phyloP scores from a whole-genome alignment of 2,888 invertebrate species.

The Laothoe populi region DNA sequence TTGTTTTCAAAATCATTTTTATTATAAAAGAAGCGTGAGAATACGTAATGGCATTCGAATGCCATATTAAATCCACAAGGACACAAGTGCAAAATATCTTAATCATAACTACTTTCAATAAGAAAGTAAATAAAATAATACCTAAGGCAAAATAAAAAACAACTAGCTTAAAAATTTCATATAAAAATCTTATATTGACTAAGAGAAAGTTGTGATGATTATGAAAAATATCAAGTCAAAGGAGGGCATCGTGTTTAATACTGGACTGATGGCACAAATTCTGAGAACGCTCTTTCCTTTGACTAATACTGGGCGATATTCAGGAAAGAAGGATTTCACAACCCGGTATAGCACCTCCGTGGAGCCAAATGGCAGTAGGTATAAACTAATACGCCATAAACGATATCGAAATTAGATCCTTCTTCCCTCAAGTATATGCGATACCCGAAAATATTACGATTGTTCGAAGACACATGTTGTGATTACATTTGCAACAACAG shows the following conservation, averaged over 20 bases:
- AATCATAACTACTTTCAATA: constrained; percentile 79
- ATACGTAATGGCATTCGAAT: constrained; percentile 71
- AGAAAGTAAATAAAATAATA: constrained; percentile 78
- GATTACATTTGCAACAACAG: constrained; percentile 60
- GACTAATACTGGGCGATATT: constrained; percentile 81
- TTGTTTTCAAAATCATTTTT: constrained; percentile 61
- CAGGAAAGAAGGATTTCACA: constrained; percentile 83
- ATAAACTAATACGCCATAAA: constrained; percentile 48
- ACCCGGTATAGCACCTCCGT: constrained; percentile 77
- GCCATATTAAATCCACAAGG: constrained; percentile 81
- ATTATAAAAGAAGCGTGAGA: constrained; percentile 73
- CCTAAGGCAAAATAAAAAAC: constrained; percentile 80
- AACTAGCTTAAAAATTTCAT: constrained; percentile 79
- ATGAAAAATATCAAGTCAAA: constrained; percentile 76
- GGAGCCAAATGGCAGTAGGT: constrained; percentile 59
- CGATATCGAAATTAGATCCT: constrained; percentile 60
- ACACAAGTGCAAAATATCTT: constrained; percentile 82
- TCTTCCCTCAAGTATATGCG: constrained; percentile 66
- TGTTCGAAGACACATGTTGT: constrained; percentile 74
- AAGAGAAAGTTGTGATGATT: constrained; percentile 81
- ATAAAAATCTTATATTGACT: constrained; percentile 83
- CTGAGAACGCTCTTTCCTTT: constrained; percentile 75
- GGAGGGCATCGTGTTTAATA: constrained; percentile 76
- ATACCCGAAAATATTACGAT: constrained; percentile 67
- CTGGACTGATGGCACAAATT: constrained; percentile 83